A percentile compares a stretch with the other conserved stretches of the same genome.
These are phyloP conservation scores for Loxodonta africana DNA, from an alignment of 2,113 vertebrate species.

Conservation along the genomic window DNA sequence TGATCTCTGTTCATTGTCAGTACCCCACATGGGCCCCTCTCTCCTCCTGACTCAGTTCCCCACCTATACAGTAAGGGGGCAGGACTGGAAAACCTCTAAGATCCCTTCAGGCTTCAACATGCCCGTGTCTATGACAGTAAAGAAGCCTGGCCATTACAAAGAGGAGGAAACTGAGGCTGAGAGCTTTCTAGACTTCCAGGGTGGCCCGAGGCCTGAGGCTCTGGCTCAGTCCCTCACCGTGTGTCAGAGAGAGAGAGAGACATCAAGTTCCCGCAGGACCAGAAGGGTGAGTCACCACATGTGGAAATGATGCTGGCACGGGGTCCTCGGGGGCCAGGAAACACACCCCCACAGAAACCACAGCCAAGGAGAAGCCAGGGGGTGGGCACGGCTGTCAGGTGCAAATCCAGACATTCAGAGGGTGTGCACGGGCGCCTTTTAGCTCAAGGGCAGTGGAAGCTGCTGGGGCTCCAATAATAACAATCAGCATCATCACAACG, in stretches of 20 bases:
- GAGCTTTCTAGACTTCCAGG: background rate
- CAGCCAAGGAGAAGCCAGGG: accelerated
- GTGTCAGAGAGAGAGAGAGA: background rate
- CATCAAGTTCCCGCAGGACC: background rate
- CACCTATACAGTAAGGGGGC: accelerated
- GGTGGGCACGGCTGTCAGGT: background rate
- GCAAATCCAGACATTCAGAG: background rate
- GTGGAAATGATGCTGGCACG: background rate
- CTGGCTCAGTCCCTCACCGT: background rate
- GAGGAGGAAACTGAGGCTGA: background rate
- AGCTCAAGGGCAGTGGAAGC: background rate
- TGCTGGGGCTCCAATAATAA: background rate
- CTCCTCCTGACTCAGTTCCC: background rate
- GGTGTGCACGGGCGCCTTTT: accelerated
- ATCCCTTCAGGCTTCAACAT: background rate
- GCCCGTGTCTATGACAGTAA: background rate
- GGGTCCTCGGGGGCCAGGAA: background rate
- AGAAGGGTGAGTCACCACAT: background rate
- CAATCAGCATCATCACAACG: background rate
- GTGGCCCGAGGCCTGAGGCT: background rate
- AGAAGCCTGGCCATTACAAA: background rate
- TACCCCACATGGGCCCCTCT: background rate
- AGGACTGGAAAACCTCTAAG: accelerated
- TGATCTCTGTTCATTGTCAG: background rate
- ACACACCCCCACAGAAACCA: background rate